phyloP scores from a whole-genome alignment of 2,797 vertebrate genomes.

The Bradypus variegatus region DNA sequence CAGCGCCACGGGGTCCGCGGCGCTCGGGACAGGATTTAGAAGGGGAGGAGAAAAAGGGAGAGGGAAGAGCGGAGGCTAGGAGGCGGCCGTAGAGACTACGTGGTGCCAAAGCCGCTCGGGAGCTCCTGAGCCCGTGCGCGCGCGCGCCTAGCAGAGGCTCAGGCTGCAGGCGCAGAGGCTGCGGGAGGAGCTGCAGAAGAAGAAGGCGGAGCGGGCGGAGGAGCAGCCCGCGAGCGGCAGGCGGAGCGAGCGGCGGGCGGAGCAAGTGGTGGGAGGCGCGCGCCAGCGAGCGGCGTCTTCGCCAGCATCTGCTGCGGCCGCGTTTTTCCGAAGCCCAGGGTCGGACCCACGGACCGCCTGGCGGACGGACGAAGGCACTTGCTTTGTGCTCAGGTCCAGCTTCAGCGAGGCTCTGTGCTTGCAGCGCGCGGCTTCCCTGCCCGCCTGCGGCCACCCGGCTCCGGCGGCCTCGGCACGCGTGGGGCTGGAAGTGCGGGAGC shows the following conservation, averaged over 20 bases:
- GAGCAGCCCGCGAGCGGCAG: not conserved
- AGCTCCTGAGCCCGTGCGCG: constrained; percentile 8
- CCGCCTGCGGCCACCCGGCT: not conserved
- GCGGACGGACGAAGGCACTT: constrained; percentile 13
- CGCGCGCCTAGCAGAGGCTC: not conserved
- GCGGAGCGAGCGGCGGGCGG: constrained; percentile 36
- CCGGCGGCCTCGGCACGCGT: constrained; percentile 45
- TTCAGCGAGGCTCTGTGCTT: not conserved
- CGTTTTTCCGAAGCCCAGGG: not conserved
- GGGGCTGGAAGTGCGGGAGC: constrained; percentile 45
- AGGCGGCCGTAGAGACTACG: not conserved
- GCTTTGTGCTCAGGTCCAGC: not conserved
- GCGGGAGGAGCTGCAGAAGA: not conserved
- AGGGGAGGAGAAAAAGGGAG: not conserved
- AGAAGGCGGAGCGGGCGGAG: not conserved
- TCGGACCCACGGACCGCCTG: not conserved
- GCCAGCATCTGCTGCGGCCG: constrained; percentile 21
- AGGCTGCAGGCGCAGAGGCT: not conserved
- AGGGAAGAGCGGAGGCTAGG: not conserved
- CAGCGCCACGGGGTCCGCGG: not conserved
- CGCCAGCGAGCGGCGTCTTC: not conserved
- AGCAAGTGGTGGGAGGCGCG: not conserved
- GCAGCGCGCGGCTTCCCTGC: not conserved
- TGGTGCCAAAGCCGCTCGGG: not conserved
- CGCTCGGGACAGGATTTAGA: not conserved